Conservation (phyloP, 2,888 invertebrate species). For the Invenusta paracnida region DNA sequence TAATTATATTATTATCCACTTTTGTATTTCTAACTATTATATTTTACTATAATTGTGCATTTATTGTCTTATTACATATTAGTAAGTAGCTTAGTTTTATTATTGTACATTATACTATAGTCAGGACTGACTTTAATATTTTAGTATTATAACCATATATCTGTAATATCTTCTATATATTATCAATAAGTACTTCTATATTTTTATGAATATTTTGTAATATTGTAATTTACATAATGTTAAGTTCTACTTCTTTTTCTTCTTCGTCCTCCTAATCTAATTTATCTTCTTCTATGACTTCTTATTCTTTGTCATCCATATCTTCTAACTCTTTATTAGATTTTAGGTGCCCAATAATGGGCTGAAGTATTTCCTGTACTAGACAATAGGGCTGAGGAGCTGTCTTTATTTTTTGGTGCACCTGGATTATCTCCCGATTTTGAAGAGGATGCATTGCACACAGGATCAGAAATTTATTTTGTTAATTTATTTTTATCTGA, state of each 20-base stretch:
- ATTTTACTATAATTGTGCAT: too few relatives aligned
- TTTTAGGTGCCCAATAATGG: background rate
- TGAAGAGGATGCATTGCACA: background rate
- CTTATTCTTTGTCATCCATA: background rate
- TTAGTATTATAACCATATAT: background rate
- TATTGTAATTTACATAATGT: background rate
- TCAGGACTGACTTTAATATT: background rate
- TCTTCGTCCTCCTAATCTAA: background rate
- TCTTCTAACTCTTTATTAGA: background rate
- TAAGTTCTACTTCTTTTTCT: background rate
- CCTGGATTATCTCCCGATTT: background rate
- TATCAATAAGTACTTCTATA: background rate
- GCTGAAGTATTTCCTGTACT: background rate
- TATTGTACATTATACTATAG: background rate
- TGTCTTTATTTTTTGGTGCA: background rate
- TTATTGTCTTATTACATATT: background rate
- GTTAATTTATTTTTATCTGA: conserved; percentile 1
- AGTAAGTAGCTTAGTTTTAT: background rate
- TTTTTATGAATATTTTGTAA: background rate
- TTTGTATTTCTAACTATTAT: too few relatives aligned
- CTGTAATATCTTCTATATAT: background rate
- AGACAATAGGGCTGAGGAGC: background rate
- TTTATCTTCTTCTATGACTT: background rate
- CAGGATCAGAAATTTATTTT: background rate
- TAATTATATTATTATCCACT: too few relatives aligned